A percentile compares a stretch with the other conserved stretches of the same genome.
Conservation (phyloP, 2,888 invertebrate species). For the Formica aserva region DNA sequence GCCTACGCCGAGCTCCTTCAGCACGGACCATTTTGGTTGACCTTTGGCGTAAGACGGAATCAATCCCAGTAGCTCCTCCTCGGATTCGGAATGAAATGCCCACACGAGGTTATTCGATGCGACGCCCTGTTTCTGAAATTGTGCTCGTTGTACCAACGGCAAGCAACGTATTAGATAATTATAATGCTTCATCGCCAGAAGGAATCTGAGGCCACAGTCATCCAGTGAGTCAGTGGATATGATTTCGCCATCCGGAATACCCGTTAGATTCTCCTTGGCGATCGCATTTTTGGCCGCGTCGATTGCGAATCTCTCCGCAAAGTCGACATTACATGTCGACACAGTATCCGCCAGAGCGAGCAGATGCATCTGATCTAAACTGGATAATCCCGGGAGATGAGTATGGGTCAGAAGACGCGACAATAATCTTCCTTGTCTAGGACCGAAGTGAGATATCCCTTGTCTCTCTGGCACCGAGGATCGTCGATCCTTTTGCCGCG, state of each 20-base stretch:
- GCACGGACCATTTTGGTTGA: constrained; percentile 94
- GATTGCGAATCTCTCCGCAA: constrained; percentile 93
- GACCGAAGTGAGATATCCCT: constrained; percentile 94
- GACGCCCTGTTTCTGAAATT: constrained; percentile 94
- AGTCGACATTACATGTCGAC: constrained; percentile 95
- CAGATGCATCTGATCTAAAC: constrained; percentile 99
- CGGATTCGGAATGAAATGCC: constrained; percentile 99
- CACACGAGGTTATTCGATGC: constrained; percentile 97
- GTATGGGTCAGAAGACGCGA: constrained; percentile 97
- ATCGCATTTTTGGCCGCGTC: constrained; percentile 89
- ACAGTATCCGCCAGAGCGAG: constrained; percentile 99
- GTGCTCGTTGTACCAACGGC: constrained; percentile 94
- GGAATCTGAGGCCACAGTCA: constrained; percentile 98
- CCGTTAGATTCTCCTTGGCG: constrained; percentile 89
- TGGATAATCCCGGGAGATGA: constrained; percentile 97
- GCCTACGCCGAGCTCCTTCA: constrained; percentile 96
- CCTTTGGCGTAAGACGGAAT: constrained; percentile 95
- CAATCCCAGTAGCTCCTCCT: constrained; percentile 96
- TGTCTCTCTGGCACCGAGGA: constrained; percentile 91
- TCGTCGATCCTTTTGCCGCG: constrained; percentile 88
- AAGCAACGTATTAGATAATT: constrained; percentile 97
- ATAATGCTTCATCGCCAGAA: constrained; percentile 99
- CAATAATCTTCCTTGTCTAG: constrained; percentile 93
- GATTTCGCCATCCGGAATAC: constrained; percentile 87
- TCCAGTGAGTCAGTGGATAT: constrained; percentile 93